phyloP scores from a whole-genome alignment of 2,113 vertebrate genomes.

The Hippolais icterina region DNA sequence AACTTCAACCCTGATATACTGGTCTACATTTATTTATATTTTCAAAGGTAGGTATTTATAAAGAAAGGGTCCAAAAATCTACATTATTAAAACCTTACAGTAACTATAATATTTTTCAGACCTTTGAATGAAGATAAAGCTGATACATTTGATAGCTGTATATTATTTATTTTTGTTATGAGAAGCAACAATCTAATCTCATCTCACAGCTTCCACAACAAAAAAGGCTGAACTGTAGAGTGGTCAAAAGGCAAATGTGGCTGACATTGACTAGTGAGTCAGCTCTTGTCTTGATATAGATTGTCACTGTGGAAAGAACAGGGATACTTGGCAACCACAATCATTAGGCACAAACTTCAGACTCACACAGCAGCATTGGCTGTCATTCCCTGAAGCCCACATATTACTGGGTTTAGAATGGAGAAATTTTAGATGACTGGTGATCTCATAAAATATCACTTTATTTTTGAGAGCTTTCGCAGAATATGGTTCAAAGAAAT shows the following conservation, averaged over 20 bases:
- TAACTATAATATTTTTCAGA: background rate
- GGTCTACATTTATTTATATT: background rate
- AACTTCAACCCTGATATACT: background rate
- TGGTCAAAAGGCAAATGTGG: conserved; percentile 53
- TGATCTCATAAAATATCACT: conserved; percentile 61
- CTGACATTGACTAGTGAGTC: conserved; percentile 37
- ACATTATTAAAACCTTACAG: background rate
- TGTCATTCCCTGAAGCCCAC: conserved; percentile 49
- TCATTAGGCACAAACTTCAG: conserved; percentile 35
- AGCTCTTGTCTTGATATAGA: conserved; percentile 53
- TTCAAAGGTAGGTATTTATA: background rate
- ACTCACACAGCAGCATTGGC: background rate
- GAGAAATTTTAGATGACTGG: conserved; percentile 53
- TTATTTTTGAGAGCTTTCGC: conserved; percentile 42
- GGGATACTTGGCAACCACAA: background rate
- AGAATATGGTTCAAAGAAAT: conserved; percentile 47
- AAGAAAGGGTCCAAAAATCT: background rate
- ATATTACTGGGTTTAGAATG: conserved; percentile 49
- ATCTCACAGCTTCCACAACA: background rate
- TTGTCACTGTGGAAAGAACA: conserved; percentile 42
- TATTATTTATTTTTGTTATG: conserved; percentile 1
- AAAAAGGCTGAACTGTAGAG: background rate
- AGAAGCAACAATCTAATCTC: background rate
- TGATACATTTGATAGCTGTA: background rate
- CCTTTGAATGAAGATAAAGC: background rate